Evolutionary conservation across 2,888 invertebrate species (phyloP).

Genomic region (Volucella inflata): DNA sequence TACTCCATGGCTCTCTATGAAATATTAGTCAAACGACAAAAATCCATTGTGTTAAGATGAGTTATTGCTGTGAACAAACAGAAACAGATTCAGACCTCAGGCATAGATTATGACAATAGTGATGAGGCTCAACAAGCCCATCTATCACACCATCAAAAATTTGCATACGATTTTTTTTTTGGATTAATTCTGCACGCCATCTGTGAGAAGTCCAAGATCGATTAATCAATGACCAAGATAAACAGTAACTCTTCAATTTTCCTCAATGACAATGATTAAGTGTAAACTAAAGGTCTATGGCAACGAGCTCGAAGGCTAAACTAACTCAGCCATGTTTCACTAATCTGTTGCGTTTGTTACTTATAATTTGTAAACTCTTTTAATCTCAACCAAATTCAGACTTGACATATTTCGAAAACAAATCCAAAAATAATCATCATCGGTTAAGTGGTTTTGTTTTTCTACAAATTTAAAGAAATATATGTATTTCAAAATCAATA

Average conservation of each 20-base stretch:
- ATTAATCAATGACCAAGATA: constrained; percentile 28
- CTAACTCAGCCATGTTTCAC: too few species aligned
- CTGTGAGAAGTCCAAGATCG: neutral
- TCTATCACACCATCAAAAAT: constrained; percentile 29
- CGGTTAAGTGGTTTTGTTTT: neutral
- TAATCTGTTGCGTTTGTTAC: neutral
- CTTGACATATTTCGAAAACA: constrained; percentile 40
- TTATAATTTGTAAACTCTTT: constrained; percentile 20
- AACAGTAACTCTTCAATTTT: neutral
- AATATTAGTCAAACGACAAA: neutral
- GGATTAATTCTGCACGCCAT: neutral
- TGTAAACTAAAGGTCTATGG: neutral
- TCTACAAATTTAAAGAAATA: neutral
- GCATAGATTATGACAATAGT: constrained; percentile 16
- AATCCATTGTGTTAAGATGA: constrained; percentile 3
- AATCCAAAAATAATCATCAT: neutral
- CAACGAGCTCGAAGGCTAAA: too few species aligned
- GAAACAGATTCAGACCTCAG: neutral
- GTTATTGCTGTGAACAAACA: neutral
- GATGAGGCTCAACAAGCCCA: constrained; percentile 21
- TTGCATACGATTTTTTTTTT: constrained; percentile 1
- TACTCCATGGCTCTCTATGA: too few species aligned
- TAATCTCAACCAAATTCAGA: neutral
- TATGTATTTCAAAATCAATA: neutral
- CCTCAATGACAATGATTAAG: constrained; percentile 24